Conservation (phyloP, 2,888 invertebrate genomes). For the Pheosia tremula region DNA sequence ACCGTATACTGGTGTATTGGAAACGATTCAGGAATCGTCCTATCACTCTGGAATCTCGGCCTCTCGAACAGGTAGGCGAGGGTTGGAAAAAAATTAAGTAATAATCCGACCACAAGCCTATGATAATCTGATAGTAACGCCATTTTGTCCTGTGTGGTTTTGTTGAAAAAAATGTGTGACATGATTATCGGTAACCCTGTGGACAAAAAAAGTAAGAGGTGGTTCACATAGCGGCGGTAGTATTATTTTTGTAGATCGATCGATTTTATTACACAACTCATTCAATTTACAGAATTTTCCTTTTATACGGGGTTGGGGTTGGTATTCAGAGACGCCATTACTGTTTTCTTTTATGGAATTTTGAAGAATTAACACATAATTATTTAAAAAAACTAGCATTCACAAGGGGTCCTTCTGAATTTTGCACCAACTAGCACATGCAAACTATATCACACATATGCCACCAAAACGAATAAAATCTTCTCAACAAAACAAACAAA, state of each 20-base stretch:
- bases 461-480: no score
- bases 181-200: constrained; percentile 78
- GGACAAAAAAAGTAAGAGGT: constrained; percentile 58
- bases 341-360: no score
- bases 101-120: constrained; percentile 80
- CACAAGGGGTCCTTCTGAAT: no score
- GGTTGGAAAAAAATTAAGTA: constrained; percentile 76
- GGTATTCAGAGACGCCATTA: no score
- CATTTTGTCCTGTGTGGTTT: constrained; percentile 84
- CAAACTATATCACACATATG: no score
- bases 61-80: constrained; percentile 75
- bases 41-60: constrained; percentile 69
- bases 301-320: no score
- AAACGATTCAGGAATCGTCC: constrained; percentile 60
- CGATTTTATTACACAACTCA: no score
- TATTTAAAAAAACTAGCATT: no score
- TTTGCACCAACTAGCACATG: no score
- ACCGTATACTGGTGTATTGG: constrained; percentile 50
- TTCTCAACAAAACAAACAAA: no score
- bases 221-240: constrained; percentile 51
- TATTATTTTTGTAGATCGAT: background rate
- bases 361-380: no score
- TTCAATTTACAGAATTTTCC: no score
- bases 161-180: constrained; percentile 79
- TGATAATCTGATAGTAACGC: constrained; percentile 84